These are phyloP conservation scores for Brevimyrus niger DNA, from an alignment of 2,113 vertebrate species.

Conservation along the genomic window DNA sequence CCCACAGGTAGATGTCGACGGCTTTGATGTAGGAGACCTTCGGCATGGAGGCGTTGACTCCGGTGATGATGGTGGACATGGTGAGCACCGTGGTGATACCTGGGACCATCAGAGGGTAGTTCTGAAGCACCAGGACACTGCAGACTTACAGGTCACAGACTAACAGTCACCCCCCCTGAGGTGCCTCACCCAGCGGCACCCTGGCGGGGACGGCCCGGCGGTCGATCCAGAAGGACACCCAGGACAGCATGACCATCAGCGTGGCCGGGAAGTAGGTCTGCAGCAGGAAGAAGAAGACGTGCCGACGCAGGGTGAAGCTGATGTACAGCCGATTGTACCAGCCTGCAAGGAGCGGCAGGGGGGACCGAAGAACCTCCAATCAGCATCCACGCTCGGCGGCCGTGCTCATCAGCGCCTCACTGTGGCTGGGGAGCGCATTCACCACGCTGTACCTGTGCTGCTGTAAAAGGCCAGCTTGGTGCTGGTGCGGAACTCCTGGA, in stretches of 20 bases:
- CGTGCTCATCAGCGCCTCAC: neutral
- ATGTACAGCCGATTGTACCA: conserved; percentile 83
- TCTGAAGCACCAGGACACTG: neutral
- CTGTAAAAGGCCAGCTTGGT: conserved; percentile 88
- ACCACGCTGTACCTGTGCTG: conserved; percentile 71
- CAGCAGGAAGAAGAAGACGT: conserved; percentile 82
- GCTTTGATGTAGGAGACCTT: conserved; percentile 90
- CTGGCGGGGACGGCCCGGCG: conserved; percentile 74
- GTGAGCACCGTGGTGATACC: conserved; percentile 66
- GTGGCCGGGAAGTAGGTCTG: conserved; percentile 79
- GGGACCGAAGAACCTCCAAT: neutral
- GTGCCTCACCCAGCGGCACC: conserved; percentile 70
- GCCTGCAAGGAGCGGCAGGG: conserved; percentile 50
- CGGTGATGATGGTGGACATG: conserved; percentile 73
- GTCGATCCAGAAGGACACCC: conserved; percentile 84
- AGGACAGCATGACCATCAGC: conserved; percentile 81
- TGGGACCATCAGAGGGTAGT: conserved; percentile 15
- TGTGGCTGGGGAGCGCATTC: neutral
- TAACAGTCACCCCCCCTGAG: neutral
- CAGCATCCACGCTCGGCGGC: neutral
- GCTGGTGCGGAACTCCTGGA: conserved; percentile 87
- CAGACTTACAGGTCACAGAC: neutral
- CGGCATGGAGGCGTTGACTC: conserved; percentile 88
- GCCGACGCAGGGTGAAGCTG: conserved; percentile 73
- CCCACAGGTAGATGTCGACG: conserved; percentile 87